Evolutionary conservation across 1,140 invertebrate species (phyloP), one percentile per base, ranked within the genome.

Genomic region (Cydia pomonella): DNA sequence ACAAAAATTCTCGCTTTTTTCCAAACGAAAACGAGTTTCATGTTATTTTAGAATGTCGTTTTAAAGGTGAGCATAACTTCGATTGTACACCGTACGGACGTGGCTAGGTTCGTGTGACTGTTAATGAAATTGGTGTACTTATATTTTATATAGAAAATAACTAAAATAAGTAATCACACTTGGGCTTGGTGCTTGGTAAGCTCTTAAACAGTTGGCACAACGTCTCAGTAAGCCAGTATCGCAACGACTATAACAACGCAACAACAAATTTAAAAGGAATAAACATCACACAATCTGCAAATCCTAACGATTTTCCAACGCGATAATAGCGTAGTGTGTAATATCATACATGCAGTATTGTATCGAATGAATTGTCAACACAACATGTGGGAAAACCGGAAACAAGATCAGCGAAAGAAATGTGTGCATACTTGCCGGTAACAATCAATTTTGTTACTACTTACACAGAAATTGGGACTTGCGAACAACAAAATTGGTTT

Each of bases 311-410:
- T n/a, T 59, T 5, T 59, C 3, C 2, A 21, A 23, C 21, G 5
- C 53, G 3, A 7, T 23, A 12, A 23, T 1, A 59, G 7, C 10
- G 53, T 18, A 59, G 53, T 59, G 53, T 59, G 53, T 59, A 59
- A 59, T 59, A 23, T 23, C 53, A 59, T 59, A 59, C 53, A 23
- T n/a, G 18, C 53, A 59, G 21, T 59, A 23, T 23, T 59, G 53
- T 23, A 59, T 23, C 53, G 53, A 23, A 53, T 53, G 50, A 18
- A 59, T 23, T 59, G 53, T 59, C 53, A 59, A 59, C 53, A 59
- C 21, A 18, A 53, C 4, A 59, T 59, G 53, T 59, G 53, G 53
- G 21, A 59, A 23, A 59, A 3, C 53, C 53, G 53, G 53, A 59
- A 59, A n/a, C 9, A 59, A 0, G 53, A 23, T 23, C n/a, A 18